These are phyloP conservation scores for Pseudococcus longispinus DNA, from an alignment of 2,888 invertebrate species.

Conservation along the genomic window DNA sequence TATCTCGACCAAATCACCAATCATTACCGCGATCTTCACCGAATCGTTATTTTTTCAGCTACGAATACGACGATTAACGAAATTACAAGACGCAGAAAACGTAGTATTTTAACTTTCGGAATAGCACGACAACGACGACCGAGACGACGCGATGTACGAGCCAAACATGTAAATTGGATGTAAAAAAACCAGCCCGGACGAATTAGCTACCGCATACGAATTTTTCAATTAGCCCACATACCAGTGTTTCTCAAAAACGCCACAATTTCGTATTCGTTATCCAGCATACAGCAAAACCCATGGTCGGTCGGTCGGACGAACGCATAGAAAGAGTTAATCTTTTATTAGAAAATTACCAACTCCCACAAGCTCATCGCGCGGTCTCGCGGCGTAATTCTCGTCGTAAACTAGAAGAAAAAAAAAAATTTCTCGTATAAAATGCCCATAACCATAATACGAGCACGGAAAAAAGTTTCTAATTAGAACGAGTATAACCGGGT, in stretches of 20 bases:
- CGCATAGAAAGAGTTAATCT: not conserved
- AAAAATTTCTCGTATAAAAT: not conserved
- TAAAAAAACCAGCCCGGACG: not conserved
- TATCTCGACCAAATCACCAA: not conserved
- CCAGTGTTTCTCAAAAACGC: not conserved
- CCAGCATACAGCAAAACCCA: too few relatives aligned
- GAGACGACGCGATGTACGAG: not conserved
- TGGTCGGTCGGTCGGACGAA: not conserved
- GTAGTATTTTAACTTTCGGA: not conserved
- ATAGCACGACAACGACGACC: not conserved
- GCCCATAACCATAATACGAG: not conserved
- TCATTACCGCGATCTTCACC: slow-evolving; percentile 7
- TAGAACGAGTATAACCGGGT: slow-evolving; percentile 43
- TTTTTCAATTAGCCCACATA: slow-evolving; percentile 30
- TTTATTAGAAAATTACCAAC: slow-evolving; percentile 15
- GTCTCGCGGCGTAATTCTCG: not conserved
- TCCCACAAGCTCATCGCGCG: not conserved
- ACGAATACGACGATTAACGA: not conserved
- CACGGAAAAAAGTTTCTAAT: slow-evolving; percentile 23
- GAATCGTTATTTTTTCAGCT: slow-evolving; percentile 17
- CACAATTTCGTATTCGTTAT: not conserved
- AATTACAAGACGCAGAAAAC: slow-evolving; percentile 1
- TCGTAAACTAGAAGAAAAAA: not conserved
- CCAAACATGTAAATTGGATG: slow-evolving; percentile 8
- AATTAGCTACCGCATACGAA: slow-evolving; percentile 15